Conservation (phyloP, 1,140 invertebrate genomes). For the Stegodyphus mimosarum region DNA sequence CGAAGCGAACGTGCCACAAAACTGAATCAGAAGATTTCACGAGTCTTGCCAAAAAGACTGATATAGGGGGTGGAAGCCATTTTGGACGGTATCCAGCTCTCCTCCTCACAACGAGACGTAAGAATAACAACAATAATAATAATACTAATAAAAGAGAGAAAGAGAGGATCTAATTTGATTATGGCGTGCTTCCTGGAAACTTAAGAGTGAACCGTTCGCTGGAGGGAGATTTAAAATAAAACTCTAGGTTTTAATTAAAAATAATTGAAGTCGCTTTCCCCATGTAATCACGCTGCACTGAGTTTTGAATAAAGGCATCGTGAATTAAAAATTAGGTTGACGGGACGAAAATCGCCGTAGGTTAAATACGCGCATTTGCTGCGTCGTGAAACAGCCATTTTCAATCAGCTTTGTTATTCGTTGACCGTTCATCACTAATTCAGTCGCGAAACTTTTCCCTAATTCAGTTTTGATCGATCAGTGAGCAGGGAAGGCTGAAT, state of each 20-base stretch:
- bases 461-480: too few relatives aligned
- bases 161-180: conserved; percentile 30
- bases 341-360: too few relatives aligned
- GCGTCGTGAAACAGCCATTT: too few relatives aligned
- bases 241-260: conserved; percentile 18
- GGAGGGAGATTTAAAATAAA: background rate
- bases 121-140: background rate
- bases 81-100: conserved; percentile 16
- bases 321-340: too few relatives aligned
- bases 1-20: background rate
- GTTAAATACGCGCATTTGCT: too few relatives aligned
- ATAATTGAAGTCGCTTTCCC: background rate
- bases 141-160: conserved; percentile 8
- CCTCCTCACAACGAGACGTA: background rate
- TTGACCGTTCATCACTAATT: too few relatives aligned
- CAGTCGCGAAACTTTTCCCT: too few relatives aligned
- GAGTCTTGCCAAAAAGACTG: conserved; percentile 11
- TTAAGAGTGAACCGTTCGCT: background rate
- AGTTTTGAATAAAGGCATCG: too few relatives aligned
- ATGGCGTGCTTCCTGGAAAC: conserved; percentile 20
- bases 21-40: background rate
- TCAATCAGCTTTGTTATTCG: too few relatives aligned
- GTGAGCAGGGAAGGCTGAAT: too few relatives aligned
- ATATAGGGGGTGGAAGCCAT: background rate
- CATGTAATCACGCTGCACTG: too few relatives aligned